Percentiles rank a stretch among this genome's conserved stretches.
Evolutionary conservation across 2,797 vertebrate genomes (phyloP).

Genomic region (Cuculus canorus): DNA sequence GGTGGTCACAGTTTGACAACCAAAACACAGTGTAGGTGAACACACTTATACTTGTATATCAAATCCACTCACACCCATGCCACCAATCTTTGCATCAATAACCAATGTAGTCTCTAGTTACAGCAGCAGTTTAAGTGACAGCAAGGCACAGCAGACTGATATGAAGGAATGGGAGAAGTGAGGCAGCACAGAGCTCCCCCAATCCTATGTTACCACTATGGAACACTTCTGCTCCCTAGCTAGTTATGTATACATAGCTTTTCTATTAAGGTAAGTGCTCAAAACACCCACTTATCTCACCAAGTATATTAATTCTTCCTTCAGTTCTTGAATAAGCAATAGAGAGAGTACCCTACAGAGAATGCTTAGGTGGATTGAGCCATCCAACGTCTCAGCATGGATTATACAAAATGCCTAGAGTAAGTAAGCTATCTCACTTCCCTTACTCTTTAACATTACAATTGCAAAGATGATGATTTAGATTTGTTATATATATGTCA

Average conservation of each 20-base stretch:
- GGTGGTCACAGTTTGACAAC: not conserved
- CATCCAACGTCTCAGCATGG: not conserved
- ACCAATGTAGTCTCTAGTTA: not conserved
- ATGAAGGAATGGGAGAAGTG: not conserved
- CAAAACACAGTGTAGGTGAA: not conserved
- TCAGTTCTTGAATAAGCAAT: not conserved
- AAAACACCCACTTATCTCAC: not conserved
- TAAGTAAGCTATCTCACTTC: not conserved
- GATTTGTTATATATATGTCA: not conserved
- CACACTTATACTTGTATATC: not conserved
- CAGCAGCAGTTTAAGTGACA: not conserved
- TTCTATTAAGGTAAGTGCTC: not conserved
- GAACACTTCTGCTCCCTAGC: not conserved
- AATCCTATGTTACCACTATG: not conserved
- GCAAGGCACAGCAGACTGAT: not conserved
- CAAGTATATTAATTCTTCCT: not conserved
- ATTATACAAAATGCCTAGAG: not conserved
- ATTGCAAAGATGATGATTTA: not conserved
- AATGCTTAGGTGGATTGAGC: not conserved
- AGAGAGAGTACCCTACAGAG: not conserved
- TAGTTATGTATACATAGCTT: not conserved
- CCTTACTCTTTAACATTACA: not conserved
- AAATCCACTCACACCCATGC: accelerated
- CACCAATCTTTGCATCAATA: not conserved
- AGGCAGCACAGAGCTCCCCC: not conserved